Evolutionary conservation across 2,888 invertebrate genomes (phyloP).

Genomic region (Ectobius pallidus): DNA sequence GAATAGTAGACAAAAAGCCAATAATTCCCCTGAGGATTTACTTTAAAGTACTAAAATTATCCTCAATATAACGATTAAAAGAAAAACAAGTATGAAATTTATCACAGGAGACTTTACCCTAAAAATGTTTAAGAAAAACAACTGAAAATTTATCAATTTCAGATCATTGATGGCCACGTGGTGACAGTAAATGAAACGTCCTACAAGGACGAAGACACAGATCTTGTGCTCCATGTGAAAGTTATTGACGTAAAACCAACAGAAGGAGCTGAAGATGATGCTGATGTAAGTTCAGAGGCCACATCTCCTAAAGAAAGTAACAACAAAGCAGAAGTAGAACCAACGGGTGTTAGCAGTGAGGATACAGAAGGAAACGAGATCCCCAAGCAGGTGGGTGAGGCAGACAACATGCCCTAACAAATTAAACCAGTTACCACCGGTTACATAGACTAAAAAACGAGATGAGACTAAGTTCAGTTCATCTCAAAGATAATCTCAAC

Average conservation of each 20-base stretch:
- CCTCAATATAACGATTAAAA: no score
- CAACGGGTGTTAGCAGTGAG: background rate
- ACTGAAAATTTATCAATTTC: no score
- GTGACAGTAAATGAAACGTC: slow-evolving; percentile 62
- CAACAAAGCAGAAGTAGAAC: background rate
- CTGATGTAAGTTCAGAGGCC: background rate
- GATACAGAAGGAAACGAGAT: slow-evolving; percentile 9
- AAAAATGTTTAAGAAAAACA: no score
- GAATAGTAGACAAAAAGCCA: no score
- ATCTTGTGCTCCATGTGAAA: slow-evolving; percentile 56
- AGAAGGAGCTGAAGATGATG: slow-evolving; percentile 44
- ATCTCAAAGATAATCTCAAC: no score
- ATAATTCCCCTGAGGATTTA: no score
- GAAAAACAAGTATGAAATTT: no score
- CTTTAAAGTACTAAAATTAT: no score
- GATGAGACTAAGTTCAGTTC: no score
- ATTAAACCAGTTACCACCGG: no score
- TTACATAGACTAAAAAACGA: no score
- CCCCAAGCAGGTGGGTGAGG: slow-evolving; percentile 24
- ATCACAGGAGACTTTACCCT: no score
- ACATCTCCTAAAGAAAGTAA: background rate
- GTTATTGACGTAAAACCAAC: slow-evolving; percentile 58
- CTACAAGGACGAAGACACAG: slow-evolving; percentile 53
- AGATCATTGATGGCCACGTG: slow-evolving; percentile 61
- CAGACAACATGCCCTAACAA: slow-evolving; percentile 3